Evolutionary conservation across 2,888 invertebrate genomes (phyloP), one percentile per base, ranked within the genome.

Genomic region (Torymus texanus): DNA sequence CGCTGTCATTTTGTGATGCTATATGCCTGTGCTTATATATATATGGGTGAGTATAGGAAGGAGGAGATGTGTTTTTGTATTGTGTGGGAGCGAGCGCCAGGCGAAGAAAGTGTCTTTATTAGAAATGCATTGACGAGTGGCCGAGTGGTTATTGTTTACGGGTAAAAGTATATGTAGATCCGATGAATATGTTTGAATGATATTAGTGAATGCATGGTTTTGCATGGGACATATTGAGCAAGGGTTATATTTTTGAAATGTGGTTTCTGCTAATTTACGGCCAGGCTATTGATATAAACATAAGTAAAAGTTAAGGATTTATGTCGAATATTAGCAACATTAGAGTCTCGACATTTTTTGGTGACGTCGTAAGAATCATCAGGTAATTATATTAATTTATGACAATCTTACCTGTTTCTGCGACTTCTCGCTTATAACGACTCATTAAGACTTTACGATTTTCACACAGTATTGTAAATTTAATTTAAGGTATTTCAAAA

Each of bases 71-170:
- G 41, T 51, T 59, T 75, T 67, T 67, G 55, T 21, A 13, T 14
- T 50, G 66, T 24, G 24, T 41, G 21, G 24, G 11, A 3, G 59
- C 70, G 66, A 78, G 80, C 72, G 82, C 83, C 85, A 82, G 84
- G 84, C 78, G 83, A 82, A 41, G 79, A 83, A 79, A 81, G 82
- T 81, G 81, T 86, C 85, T 86, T 85, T 85, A 84, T 85, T 85
- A 85, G 85, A 58, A 59, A 65, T 24, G 14, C 29, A 18, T 59
- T 67, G 13, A 8, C 41, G 41, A 41, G 41, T 3, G 29, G 14
- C n/a, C 11, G 41, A 63, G 41, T 10, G n/a, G 58, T 59, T 59
- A 16, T 16, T 50, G 51, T 2, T 2, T 65, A 16, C 50, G 8
- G 14, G 16, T 50, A 11, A 4, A 41, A 50, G n/a, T 50, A 10